Evolutionary conservation across 2,888 invertebrate species (phyloP), one percentile per base, ranked within the genome.

Genomic region (Belgica antarctica): DNA sequence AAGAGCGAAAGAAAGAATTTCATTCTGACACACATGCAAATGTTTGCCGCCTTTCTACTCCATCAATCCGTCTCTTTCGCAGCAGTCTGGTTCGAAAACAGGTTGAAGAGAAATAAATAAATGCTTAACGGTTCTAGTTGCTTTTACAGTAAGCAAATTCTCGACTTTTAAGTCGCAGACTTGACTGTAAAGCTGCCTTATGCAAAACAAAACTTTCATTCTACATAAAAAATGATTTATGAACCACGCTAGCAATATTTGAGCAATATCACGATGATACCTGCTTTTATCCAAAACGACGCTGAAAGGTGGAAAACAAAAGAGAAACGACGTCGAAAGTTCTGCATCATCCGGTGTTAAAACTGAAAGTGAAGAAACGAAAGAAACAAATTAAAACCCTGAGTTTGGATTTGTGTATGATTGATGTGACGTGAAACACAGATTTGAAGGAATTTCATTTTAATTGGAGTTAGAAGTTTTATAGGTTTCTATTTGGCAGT

Each of bases 171-270:
- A 52, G 8, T 22, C 2, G 24, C 52, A 52, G 22, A 52, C 24
- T 15, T 15, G 22, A 52, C 59, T 59, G 59, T 25, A 52, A 7
- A 15, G 46, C 4, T 52, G 22, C 12, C 19, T 52, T 52, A 15
- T 15, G 19, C 7, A 22, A 52, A 52, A 52, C 27, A 12, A 27
- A 22, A 27, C 15, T 59, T 59, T 22, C 19, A 27, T 59, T 59
- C 15, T 8, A 17, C 12, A 65, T 65, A 12, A 34, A n/a, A 65
- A 65, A 65, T 65, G 41, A 65, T 65, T 65, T 65, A 63, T 65
- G 63, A 19, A 62, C 52, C 19, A 7, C 15, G 31, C 15, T 31
- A 31, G 62, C 10, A 28, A 28, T 27, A 62, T 62, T 62, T 34
- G 62, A 62, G 59, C 27, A 59, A 25, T 27, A 59, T 59, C 59